A percentile compares a stretch with the other conserved stretches of the same genome.
Conservation (phyloP, 2,888 invertebrate species). For the Lasioglossum oenotherae region DNA sequence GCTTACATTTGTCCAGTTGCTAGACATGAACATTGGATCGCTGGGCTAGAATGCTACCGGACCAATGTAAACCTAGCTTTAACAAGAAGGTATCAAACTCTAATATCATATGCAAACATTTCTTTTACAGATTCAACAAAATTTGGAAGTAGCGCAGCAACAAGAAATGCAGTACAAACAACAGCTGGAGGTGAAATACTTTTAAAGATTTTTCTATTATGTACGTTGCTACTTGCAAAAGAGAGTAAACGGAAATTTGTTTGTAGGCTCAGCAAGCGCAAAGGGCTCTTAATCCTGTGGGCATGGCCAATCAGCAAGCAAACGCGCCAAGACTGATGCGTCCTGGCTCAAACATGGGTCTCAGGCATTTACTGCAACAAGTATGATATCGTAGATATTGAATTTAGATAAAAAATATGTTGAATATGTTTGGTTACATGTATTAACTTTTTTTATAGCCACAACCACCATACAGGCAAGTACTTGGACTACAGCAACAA, state of each 20-base stretch:
- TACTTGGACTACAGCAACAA: conserved; percentile 86
- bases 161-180: conserved; percentile 92
- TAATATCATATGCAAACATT: conserved; percentile 23
- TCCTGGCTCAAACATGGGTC: conserved; percentile 92
- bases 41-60: neutral
- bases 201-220: conserved; percentile 27
- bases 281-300: conserved; percentile 79
- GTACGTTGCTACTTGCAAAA: neutral
- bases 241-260: conserved; percentile 14
- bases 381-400: conserved; percentile 81
- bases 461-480: conserved; percentile 90
- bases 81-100: neutral
- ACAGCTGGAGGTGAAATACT: conserved; percentile 87
- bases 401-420: neutral
- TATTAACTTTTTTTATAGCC: conserved; percentile 78
- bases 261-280: conserved; percentile 82
- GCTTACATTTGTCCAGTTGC: neutral
- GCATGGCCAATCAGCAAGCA: conserved; percentile 82
- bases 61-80: neutral
- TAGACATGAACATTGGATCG: no score
- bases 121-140: conserved; percentile 86
- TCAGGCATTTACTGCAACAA: conserved; percentile 92
- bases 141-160: conserved; percentile 91
- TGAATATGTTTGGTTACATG: neutral
- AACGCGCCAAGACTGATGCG: conserved; percentile 89